Percentiles rank a stretch among this genome's conserved stretches.
These are phyloP conservation scores for Columba guinea DNA, from an alignment of 2,797 vertebrate species.

Conservation along the genomic window DNA sequence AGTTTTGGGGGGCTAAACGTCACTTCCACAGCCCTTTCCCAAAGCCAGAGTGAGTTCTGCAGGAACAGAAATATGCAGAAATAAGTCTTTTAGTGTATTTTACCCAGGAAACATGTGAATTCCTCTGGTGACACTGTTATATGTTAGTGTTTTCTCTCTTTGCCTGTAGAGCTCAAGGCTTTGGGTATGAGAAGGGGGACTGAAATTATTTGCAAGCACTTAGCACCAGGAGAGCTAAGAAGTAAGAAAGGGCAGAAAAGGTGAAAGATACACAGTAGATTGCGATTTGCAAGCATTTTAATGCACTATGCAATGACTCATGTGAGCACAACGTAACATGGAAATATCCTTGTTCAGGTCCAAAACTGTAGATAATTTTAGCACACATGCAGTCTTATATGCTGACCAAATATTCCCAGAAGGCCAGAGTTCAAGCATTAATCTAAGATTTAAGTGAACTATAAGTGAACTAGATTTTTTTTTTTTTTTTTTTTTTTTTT, in stretches of 20 bases:
- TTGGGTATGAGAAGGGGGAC: not conserved
- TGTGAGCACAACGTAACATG: fast-evolving
- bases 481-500: not conserved
- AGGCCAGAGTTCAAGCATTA: not conserved
- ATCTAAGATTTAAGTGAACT: not conserved
- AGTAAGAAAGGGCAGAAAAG: not conserved
- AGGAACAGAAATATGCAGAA: not conserved
- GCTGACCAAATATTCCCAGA: not conserved
- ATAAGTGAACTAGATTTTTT: no score
- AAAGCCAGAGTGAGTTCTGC: not conserved
- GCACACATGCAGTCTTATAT: not conserved
- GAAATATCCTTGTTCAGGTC: not conserved
- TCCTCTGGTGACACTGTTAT: not conserved
- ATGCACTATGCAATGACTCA: not conserved
- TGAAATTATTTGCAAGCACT: not conserved
- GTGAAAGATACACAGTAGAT: not conserved
- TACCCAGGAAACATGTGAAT: not conserved
- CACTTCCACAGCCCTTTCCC: not conserved
- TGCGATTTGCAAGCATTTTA: not conserved
- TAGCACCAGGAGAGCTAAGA: not conserved
- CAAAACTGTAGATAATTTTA: not conserved
- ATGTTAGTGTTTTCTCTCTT: not conserved
- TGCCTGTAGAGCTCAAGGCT: not conserved
- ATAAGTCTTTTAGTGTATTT: not conserved
- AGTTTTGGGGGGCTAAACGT: not conserved